phyloP scores from a whole-genome alignment of 2,797 vertebrate species.

The Gobio occitaniae region DNA sequence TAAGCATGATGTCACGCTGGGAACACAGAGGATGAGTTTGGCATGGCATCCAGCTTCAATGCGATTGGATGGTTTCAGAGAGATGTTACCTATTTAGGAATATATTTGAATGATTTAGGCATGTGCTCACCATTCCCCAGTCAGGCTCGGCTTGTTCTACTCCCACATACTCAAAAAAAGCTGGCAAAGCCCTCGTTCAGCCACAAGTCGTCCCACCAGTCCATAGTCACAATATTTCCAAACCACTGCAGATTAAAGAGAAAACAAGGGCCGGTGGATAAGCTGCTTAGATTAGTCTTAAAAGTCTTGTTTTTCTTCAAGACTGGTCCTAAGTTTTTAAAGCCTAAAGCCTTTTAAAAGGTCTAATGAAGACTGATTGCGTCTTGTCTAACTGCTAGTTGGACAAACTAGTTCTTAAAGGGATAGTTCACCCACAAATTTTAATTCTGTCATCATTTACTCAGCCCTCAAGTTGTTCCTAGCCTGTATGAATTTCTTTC shows the following conservation, averaged over 20 bases:
- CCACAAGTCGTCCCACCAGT: slow-evolving; percentile 99
- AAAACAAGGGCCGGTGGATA: background rate
- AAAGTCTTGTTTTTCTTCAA: background rate
- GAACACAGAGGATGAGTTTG: slow-evolving; percentile 8
- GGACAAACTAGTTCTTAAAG: too few relatives aligned
- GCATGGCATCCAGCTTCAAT: background rate
- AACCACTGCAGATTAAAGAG: slow-evolving; percentile 88
- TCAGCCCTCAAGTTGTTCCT: too few relatives aligned
- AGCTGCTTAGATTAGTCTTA: background rate
- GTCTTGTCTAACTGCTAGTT: background rate
- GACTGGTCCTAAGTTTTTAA: background rate
- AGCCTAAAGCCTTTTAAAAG: too few relatives aligned
- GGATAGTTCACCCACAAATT: too few relatives aligned
- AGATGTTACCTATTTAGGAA: slow-evolving; percentile 18
- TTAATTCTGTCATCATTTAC: too few relatives aligned
- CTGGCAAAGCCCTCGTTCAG: slow-evolving; percentile 97
- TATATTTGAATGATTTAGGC: background rate
- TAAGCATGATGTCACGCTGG: slow-evolving; percentile 91
- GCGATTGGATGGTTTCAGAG: background rate
- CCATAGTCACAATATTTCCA: slow-evolving; percentile 98
- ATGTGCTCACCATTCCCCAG: slow-evolving; percentile 89
- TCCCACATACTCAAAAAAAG: slow-evolving; percentile 95
- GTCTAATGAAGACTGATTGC: background rate
- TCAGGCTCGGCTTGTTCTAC: slow-evolving; percentile 78
- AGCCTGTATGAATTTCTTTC: too few relatives aligned